Evolutionary conservation across 2,888 invertebrate species (phyloP).

Genomic region (Eudasyphora cyanicolor): DNA sequence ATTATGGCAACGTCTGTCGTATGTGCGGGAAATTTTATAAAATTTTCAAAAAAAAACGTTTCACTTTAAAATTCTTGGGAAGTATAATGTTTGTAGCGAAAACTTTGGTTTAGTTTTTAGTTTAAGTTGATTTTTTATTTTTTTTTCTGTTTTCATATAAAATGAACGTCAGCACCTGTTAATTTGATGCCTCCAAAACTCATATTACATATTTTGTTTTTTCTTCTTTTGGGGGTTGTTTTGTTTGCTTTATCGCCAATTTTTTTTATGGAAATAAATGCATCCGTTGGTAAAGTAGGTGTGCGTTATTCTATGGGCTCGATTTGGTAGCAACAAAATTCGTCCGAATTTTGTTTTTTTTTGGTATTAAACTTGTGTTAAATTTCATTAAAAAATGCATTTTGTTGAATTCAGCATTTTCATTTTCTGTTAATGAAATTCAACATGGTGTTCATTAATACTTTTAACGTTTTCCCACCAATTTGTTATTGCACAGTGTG

Average conservation of each 20-base stretch:
- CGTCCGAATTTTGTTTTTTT: not conserved
- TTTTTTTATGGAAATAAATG: not conserved
- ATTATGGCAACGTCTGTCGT: too few relatives aligned
- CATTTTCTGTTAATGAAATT: conserved; percentile 10
- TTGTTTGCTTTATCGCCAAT: too few relatives aligned
- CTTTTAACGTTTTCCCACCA: not conserved
- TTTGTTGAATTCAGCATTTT: not conserved
- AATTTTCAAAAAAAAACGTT: not conserved
- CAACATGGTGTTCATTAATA: conserved; percentile 1
- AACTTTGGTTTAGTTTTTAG: not conserved
- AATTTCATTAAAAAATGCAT: not conserved
- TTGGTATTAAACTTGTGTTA: not conserved
- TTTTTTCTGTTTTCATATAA: not conserved
- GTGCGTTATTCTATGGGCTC: not conserved
- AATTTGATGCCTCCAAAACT: conserved; percentile 43
- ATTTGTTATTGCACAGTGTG: not conserved
- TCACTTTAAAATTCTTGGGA: not conserved
- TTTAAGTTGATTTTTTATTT: not conserved
- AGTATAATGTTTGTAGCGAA: not conserved
- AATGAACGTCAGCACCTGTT: conserved; percentile 49
- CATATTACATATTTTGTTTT: conserved; percentile 31
- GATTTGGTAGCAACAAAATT: not conserved
- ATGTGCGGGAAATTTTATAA: not conserved
- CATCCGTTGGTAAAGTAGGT: not conserved
- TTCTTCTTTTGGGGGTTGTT: not conserved